Base-by-base conservation (phyloP, 2,113 vertebrate genomes). In the Etheostoma spectabile region DNA sequence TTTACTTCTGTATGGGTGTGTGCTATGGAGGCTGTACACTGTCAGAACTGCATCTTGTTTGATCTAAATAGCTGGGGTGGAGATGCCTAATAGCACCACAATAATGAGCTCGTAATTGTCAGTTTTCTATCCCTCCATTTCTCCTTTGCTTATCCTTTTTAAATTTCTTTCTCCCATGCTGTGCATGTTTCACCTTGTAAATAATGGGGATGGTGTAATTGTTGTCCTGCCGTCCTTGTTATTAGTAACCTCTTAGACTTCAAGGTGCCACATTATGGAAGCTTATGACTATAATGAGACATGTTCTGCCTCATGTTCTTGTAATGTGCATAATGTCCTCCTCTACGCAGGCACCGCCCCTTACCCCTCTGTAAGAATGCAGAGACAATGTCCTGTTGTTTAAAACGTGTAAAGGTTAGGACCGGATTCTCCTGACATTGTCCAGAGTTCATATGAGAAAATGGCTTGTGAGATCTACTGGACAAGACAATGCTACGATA, bases 91-190 rank as follows among this genome's bases (percentile, higher is more conserved):
- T 79, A 72, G 27, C 61, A 2, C 72, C 6, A 0, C 77, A 30
- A 57, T 88, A 91, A 90, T 88, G 70, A 87, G 77, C 68, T 66
- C 10, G 38, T 57, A 62, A 66, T 89, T 70, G 61, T 80, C 30
- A 33, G 45, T 77, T 86, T 16, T 14, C 62, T 11, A 16, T 65
- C 21, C 10, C 18, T 63, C 19, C 22, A 21, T 77, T 60, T 19
- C 21, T 53, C 59, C 22, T 38, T 65, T 38, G 7, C 15, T 35
- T 27, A 0, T 13, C 19, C 49, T 62, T 68, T 73, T 65, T 51
- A 49, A 10, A 42, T 57, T 1, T 55, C 12, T 6, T 12, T 55
- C 8, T 77, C 57, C 49, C 35, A 38, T 21, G 14, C 55, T 55
- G 56, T 63, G 48, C 63, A 62, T 72, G 62, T 56, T 79, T 81